These are phyloP conservation scores for Leucoptera coffeella DNA, from an alignment of 2,888 invertebrate genomes.

Conservation along the genomic window DNA sequence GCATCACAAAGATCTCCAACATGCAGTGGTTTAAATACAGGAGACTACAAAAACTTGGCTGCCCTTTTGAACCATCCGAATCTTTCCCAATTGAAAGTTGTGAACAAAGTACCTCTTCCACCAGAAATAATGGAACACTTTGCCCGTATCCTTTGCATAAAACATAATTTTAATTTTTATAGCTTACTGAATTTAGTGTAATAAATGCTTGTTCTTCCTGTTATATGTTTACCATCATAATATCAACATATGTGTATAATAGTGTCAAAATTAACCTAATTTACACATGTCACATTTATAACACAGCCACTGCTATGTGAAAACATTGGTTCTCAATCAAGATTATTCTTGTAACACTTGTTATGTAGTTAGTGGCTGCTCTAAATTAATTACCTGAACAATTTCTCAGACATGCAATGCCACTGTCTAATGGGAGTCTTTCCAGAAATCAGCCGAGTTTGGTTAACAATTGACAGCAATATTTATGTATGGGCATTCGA, in stretches of 20 bases:
- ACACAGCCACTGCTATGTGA: too few relatives aligned
- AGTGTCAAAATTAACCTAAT: too few relatives aligned
- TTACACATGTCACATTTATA: too few relatives aligned
- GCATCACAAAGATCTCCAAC: conserved; percentile 67
- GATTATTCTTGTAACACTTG: too few relatives aligned
- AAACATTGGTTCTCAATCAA: too few relatives aligned
- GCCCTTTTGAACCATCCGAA: conserved; percentile 63
- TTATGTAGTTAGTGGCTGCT: too few relatives aligned
- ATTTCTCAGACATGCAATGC: conserved; percentile 78
- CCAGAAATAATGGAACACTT: conserved; percentile 93
- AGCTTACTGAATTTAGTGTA: not conserved
- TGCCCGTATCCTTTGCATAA: conserved; percentile 75
- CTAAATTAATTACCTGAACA: conserved; percentile 14
- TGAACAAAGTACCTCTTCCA: conserved; percentile 83
- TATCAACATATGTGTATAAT: too few relatives aligned
- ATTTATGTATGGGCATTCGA: conserved; percentile 98
- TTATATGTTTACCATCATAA: not conserved
- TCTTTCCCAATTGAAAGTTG: conserved; percentile 71
- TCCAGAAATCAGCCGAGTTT: conserved; percentile 91
- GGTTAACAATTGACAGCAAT: conserved; percentile 96
- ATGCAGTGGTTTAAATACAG: conserved; percentile 84
- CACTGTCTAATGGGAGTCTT: conserved; percentile 97
- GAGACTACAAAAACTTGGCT: conserved; percentile 82
- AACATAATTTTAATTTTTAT: not conserved
- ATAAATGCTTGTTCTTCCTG: not conserved